A percentile compares a stretch with the other conserved stretches of the same genome.
phyloP scores from a whole-genome alignment of 2,797 vertebrate genomes.

The Synaphobranchus kaupii region DNA sequence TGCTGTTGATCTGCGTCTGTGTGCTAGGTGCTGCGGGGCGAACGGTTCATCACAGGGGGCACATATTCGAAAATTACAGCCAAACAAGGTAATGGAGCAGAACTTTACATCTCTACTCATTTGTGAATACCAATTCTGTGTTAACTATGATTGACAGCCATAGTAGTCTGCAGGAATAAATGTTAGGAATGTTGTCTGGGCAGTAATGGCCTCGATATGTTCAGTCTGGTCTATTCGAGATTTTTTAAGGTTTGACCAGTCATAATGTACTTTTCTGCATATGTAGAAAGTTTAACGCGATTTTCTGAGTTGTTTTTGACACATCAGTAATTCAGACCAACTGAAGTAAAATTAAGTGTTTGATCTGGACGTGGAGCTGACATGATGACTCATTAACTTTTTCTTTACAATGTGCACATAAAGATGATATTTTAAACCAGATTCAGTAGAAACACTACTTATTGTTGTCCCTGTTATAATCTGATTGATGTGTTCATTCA shows the following conservation, averaged over 20 bases:
- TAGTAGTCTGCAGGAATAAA: not conserved
- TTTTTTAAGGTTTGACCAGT: not conserved
- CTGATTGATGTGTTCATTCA: conserved; percentile 4
- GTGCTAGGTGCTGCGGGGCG: conserved; percentile 71
- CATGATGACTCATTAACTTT: not conserved
- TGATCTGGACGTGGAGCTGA: not conserved
- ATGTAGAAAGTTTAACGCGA: not conserved
- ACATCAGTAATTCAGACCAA: not conserved
- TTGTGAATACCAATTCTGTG: not conserved
- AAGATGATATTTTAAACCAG: not conserved
- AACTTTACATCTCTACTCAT: not conserved
- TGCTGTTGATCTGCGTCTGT: conserved; percentile 77
- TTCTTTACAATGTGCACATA: not conserved
- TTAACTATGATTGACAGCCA: not conserved
- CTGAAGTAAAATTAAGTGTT: not conserved
- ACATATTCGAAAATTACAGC: conserved; percentile 71
- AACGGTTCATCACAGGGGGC: conserved; percentile 59
- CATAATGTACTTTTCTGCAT: not conserved
- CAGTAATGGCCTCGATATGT: not conserved
- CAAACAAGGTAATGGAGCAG: conserved; percentile 75
- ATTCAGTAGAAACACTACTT: not conserved
- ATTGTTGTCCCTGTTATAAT: not conserved
- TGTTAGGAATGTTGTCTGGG: not conserved
- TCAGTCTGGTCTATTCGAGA: not conserved
- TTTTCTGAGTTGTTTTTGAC: not conserved